These are phyloP conservation scores for Tympanuchus pallidicinctus DNA, from an alignment of 2,113 vertebrate genomes.

Conservation along the genomic window DNA sequence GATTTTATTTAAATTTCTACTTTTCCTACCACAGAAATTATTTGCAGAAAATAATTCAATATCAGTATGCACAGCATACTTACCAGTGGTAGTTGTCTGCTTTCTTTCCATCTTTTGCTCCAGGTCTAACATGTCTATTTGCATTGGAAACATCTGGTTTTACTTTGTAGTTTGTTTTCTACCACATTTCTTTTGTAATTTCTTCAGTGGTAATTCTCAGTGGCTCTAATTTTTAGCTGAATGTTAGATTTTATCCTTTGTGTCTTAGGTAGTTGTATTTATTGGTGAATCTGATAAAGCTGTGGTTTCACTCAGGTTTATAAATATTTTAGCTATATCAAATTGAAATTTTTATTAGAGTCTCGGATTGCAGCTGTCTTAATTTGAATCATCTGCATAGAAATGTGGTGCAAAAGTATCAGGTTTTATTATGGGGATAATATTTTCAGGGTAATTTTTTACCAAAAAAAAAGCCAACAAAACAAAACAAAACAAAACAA, in stretches of 20 bases:
- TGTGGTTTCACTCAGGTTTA: not conserved
- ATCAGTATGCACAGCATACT: no score
- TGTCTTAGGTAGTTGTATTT: not conserved
- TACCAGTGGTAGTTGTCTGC: not conserved
- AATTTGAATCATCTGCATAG: not conserved
- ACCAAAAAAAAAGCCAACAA: not conserved
- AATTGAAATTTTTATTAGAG: not conserved
- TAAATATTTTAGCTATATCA: not conserved
- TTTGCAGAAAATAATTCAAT: not conserved
- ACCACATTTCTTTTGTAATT: not conserved
- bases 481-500: no score
- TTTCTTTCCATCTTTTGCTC: not conserved
- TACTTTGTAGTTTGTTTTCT: not conserved
- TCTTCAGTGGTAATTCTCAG: not conserved
- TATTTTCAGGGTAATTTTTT: not conserved
- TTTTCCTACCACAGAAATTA: not conserved
- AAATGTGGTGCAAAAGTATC: not conserved
- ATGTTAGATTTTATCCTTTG: not conserved
- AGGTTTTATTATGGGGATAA: not conserved
- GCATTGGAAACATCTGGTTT: not conserved
- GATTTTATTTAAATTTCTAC: not conserved
- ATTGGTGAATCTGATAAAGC: not conserved
- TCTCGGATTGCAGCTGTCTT: not conserved
- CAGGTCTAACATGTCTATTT: not conserved
- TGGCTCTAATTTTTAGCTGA: not conserved